A percentile compares a stretch with the other conserved stretches of the same genome.
These are phyloP conservation scores for Sialis fuliginosa DNA, from an alignment of 2,888 invertebrate species.

Conservation along the genomic window DNA sequence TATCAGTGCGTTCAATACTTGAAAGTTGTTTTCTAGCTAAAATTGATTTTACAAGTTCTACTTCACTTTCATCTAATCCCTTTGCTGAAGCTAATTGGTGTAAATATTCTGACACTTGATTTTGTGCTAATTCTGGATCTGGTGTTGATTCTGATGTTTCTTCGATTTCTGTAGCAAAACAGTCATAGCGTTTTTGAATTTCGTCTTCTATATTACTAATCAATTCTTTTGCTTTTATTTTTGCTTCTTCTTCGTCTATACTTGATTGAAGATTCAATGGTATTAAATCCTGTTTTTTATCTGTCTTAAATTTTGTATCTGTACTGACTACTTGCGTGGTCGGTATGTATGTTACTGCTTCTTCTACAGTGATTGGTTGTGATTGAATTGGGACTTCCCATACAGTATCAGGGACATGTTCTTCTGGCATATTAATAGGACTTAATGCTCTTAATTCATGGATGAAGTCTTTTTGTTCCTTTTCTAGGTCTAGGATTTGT, in stretches of 20 bases:
- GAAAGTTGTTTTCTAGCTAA: conserved; percentile 26
- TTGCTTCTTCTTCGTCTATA: conserved; percentile 29
- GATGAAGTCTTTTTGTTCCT: conserved; percentile 7
- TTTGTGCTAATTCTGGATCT: conserved; percentile 17
- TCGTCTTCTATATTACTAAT: conserved; percentile 34
- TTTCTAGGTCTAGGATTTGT: conserved; percentile 6
- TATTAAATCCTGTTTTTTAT: conserved; percentile 22
- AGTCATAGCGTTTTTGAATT: conserved; percentile 22
- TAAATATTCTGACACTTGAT: conserved; percentile 25
- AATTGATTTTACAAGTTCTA: conserved; percentile 30
- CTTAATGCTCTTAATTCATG: conserved; percentile 11
- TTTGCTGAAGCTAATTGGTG: conserved; percentile 26
- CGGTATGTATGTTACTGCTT: conserved; percentile 19
- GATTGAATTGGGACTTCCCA: conserved; percentile 32
- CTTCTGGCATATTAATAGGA: conserved; percentile 25
- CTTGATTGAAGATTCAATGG: conserved; percentile 18
- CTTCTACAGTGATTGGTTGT: conserved; percentile 18
- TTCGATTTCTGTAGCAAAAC: neutral
- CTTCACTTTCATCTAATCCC: conserved; percentile 27
- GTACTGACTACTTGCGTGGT: conserved; percentile 23
- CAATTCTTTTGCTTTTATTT: conserved; percentile 29
- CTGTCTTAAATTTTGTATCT: conserved; percentile 24
- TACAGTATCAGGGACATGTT: conserved; percentile 29
- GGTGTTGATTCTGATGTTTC: conserved; percentile 10
- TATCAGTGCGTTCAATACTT: conserved; percentile 25